Conservation (phyloP, 2,888 invertebrate species). For the Lepidocyrtoides sp. region DNA sequence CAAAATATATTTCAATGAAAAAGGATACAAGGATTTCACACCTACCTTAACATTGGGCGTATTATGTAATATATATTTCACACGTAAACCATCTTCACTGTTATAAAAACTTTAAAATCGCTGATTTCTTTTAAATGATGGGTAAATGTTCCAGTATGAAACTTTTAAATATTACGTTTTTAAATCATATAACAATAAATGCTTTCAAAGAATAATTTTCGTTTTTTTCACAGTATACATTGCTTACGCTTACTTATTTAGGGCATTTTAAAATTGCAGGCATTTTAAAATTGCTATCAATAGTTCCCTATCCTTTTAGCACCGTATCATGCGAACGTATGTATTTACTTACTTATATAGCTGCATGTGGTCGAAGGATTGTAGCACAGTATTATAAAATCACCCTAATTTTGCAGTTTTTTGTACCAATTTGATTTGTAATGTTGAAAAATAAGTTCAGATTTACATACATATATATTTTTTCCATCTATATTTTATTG, state of each 20-base stretch:
- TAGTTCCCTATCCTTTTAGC: conserved; percentile 31
- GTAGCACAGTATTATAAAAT: conserved; percentile 5
- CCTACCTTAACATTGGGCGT: neutral
- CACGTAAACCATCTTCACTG: neutral
- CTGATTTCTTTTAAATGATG: no score
- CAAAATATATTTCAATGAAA: neutral
- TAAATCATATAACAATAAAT: conserved; percentile 47
- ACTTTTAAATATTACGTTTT: neutral
- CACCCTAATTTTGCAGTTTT: conserved; percentile 40
- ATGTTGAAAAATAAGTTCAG: conserved; percentile 69
- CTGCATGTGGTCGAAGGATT: conserved; percentile 41
- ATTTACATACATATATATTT: neutral
- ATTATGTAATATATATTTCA: neutral
- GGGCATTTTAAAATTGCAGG: no score
- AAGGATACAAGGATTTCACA: no score
- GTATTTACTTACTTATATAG: neutral
- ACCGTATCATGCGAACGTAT: conserved; percentile 23
- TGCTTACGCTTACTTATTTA: neutral
- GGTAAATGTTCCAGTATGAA: neutral
- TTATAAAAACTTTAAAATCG: conserved; percentile 52
- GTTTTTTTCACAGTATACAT: conserved; percentile 16
- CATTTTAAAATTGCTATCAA: neutral
- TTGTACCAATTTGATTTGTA: conserved; percentile 70
- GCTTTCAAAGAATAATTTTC: conserved; percentile 10
- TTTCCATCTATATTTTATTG: neutral